phyloP scores from a whole-genome alignment of 1,140 invertebrate species.

The Brachionus manjavacas region DNA sequence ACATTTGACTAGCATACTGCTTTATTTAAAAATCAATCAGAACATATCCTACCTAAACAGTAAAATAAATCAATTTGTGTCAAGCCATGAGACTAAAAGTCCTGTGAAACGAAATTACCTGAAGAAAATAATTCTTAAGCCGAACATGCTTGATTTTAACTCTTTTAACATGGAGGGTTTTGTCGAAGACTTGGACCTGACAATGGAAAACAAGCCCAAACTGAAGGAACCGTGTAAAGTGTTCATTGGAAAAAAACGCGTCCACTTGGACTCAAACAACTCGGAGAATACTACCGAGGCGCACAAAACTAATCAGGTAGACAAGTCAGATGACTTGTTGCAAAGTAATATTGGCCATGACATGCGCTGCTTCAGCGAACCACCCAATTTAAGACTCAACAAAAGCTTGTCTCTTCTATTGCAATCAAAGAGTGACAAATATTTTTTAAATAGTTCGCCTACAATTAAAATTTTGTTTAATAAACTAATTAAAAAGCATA shows the following conservation, averaged over 20 bases:
- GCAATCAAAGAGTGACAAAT: not conserved
- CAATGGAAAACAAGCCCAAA: not conserved
- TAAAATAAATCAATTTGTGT: not conserved
- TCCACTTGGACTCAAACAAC: not conserved
- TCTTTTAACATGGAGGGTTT: not conserved
- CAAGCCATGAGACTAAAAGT: not conserved
- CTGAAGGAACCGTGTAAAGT: not conserved
- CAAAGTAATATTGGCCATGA: not conserved
- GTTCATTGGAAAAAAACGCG: not conserved
- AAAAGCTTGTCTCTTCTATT: not conserved
- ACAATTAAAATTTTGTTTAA: not conserved
- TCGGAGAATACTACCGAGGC: not conserved
- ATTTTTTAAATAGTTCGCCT: not conserved
- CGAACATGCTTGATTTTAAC: not conserved
- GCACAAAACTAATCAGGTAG: not conserved
- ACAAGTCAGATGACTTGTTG: not conserved
- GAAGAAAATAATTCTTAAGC: not conserved
- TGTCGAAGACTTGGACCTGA: not conserved
- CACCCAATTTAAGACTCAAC: not conserved
- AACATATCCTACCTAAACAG: not conserved
- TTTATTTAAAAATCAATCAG: slow-evolving; percentile 17
- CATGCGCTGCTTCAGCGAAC: slow-evolving; percentile 7
- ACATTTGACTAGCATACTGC: not conserved
- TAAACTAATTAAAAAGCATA: slow-evolving; percentile 11
- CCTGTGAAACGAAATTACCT: not conserved